Conservation (phyloP, 2,797 vertebrate genomes). For the Fistularia commersonii region DNA sequence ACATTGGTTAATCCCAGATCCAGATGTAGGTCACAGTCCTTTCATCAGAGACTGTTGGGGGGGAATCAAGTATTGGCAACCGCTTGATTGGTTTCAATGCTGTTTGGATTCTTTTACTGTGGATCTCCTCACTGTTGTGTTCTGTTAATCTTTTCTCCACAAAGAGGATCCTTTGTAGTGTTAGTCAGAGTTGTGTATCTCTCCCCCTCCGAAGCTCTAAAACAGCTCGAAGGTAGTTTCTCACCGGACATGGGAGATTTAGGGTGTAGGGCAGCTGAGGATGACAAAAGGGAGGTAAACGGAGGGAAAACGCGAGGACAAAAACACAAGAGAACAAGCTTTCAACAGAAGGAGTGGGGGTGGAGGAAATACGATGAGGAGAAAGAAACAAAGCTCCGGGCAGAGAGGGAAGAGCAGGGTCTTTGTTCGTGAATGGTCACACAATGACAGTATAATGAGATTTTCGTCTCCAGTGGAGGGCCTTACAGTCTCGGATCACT, state of each 20-base stretch:
- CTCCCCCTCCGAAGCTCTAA: too few species aligned
- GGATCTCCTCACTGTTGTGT: neutral
- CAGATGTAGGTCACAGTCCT: slow-evolving; percentile 10
- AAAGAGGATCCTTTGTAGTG: slow-evolving; percentile 1
- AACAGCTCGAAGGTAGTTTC: slow-evolving; percentile 23
- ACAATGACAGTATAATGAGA: neutral
- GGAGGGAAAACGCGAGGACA: slow-evolving; percentile 2
- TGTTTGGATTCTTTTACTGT: neutral
- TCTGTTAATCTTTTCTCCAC: slow-evolving; percentile 26
- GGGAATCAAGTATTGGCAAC: neutral
- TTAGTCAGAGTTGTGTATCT: too few species aligned
- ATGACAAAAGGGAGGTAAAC: slow-evolving; percentile 18
- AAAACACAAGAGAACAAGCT: slow-evolving; percentile 8
- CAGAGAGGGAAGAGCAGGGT: neutral
- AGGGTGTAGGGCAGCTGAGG: slow-evolving; percentile 24
- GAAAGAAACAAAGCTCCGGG: neutral
- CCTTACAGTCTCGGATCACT: too few species aligned
- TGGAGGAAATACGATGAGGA: slow-evolving; percentile 22
- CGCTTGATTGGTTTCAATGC: too few species aligned
- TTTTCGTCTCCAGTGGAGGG: too few species aligned
- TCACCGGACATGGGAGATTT: slow-evolving; percentile 7
- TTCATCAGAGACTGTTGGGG: neutral
- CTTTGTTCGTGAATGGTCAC: slow-evolving; percentile 32
- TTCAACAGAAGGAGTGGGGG: slow-evolving; percentile 9
- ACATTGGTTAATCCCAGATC: slow-evolving; percentile 11